Base-by-base conservation (phyloP, 2,113 vertebrate species). In the Cricetomys ansorgei region DNA sequence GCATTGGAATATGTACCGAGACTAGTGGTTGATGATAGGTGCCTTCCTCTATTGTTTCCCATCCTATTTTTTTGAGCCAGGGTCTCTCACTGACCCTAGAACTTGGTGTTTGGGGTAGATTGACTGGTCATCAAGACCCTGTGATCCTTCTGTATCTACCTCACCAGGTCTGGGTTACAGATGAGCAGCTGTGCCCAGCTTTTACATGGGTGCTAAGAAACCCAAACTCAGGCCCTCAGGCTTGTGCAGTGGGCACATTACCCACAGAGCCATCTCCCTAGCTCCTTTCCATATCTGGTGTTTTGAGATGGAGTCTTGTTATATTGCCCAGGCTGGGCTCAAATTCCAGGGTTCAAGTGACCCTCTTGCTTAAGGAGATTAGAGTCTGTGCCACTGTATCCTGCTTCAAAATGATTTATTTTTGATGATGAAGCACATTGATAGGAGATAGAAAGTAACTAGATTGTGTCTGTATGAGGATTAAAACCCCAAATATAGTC, bases 271-370 rank as follows among this genome's bases (percentile, higher is more conserved):
- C 34, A n/a, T 37, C 12, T 19, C 17, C 84, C 84, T 23, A 86
- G 62, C 27, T 16, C 7, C 8, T 65, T 25, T 23, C 29, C 10
- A 69, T 0, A 0, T 17, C 13, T 27, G 7, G 3, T 5, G 45
- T 37, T 27, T 43, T 81, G 27, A 57, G 50, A 48, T 27, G 25
- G 12, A 79, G 7, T 70, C n/a, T 91, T 79, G 48, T 40, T 37
- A 34, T 70, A 29, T 37, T 43, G 50, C 37, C 37, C 37, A 55
- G 17, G 25, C 48, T 91, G 37, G 15, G 34, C 25, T 91, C 27
- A 43, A 34, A 91, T 11, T 40, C 16, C 31, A 55, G 6, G 5
- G 23, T 27, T 77, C 31, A 40, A 88, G 29, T 27, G 11, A 65
- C 4, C 3, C 50, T 57, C n/a, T 43, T 69, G n/a, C 77, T 25